Base-by-base conservation (phyloP, 1,140 invertebrate genomes). In the Asbolus verrucosus region DNA sequence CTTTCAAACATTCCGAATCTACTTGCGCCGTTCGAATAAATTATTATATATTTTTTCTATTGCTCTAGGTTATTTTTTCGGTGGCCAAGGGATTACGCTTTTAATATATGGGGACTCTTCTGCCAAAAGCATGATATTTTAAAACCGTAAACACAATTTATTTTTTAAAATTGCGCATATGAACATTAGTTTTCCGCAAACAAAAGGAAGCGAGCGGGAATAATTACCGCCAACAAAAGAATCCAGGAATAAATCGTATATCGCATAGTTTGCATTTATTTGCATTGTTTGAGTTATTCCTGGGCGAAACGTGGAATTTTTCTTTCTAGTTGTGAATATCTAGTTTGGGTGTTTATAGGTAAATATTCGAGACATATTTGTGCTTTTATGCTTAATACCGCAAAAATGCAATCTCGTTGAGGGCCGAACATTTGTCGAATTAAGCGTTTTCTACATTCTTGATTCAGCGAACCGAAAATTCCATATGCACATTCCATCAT, bases 401-500 rank as follows among this genome's bases (percentile, higher is more conserved):
- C 71, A 77, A 78, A 77, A 78, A 77, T 77, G 72, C 69, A 73
- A 77, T 76, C 65, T 73, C 71, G 61, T 46, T 71, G 50, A 65
- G 54, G 67, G 43, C 73, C 27, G 69, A 76, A 76, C 72, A 76
- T 72, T 75, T 72, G 70, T 75, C 70, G 72, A 77, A 75, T 75
- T 74, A 77, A 77, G 68, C 72, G 59, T 73, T 69, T 71, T 62
- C 70, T 73, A 72, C 73, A 77, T 77, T 77, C 75, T 75, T 73
- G 72, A 75, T 74, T 68, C 72, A 73, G 43, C 72, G 72, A 72
- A 72, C 63, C 65, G 73, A 66, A 77, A 77, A 75, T 75, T 75
- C 71, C 75, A 75, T 71, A 75, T 77, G 72, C 72, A 71, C 73
- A 75, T 77, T 77, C 70, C 75, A 77, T 77, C 75, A 77, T 77